Base-by-base conservation (phyloP, 2,113 vertebrate genomes). In the Nyctereutes procyonoides region DNA sequence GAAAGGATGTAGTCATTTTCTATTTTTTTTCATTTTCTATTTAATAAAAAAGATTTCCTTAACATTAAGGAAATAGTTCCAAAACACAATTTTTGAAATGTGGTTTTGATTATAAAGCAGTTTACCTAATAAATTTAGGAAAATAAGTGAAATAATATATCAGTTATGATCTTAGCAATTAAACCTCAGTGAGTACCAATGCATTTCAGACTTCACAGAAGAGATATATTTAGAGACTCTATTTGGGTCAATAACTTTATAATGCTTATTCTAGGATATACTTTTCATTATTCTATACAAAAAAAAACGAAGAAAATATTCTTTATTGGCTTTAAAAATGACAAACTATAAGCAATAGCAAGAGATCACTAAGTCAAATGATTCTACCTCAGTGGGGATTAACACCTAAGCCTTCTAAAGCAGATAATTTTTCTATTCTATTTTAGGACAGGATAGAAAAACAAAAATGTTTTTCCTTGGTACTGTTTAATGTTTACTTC, bases 61-160 rank as follows among this genome's bases (percentile, higher is more conserved):
- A 55, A 32, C 8, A 86, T 43, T 90, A 77, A 92, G 86, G 22
- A 77, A 79, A 80, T 48, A 85, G 30, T 62, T 84, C 51, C n/a
- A 81, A 96, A 93, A 83, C 38, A 88, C 30, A 83, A 86, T 60
- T 74, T 90, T 93, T 38, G 4, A 93, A 93, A 28, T 71, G 86
- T 2, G 67, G 35, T 35, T 93, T 95, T 63, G 13, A 95, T 71
- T 62, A 84, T 88, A 84, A 74, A 83, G 32, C 2, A 73, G 26
- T 85, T 95, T 62, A 81, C 15, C n/a, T 89, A 92, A 93, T 62
- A 96, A 58, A 88, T 58, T 28, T 76, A 76, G 19, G 83, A 60
- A 94, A 94, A 22, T 12, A 28, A 43, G 0, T 80, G 16, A 43
- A 85, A 80, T 74, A 86, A 89, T 28, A 3, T 79, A 79, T 88